Evolutionary conservation across 2,797 vertebrate species (phyloP).

Genomic region (Acipenser transmontanus): DNA sequence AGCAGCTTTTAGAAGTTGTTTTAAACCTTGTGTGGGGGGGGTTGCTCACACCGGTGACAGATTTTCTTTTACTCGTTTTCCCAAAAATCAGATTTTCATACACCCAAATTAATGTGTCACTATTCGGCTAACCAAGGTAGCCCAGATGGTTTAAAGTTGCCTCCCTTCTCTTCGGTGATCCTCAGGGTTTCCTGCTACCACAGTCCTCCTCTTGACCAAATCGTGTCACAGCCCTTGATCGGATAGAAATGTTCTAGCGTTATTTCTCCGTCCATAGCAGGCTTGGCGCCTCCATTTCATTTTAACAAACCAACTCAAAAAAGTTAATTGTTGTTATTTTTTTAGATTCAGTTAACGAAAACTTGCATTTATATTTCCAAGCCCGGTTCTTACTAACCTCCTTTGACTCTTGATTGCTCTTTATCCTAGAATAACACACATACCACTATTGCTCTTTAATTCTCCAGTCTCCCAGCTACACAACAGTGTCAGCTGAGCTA

Average conservation of each 20-base stretch:
- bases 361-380: too few species aligned
- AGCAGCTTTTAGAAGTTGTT: conserved; percentile 8
- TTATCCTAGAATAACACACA: conserved; percentile 35
- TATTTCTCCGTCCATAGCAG: conserved; percentile 34
- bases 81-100: too few species aligned
- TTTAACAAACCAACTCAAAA: not conserved
- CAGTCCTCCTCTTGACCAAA: conserved; percentile 36
- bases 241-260: not conserved
- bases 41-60: too few species aligned
- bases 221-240: conserved; percentile 17
- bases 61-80: too few species aligned
- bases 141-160: not conserved
- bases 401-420: conserved; percentile 15
- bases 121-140: too few species aligned
- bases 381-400: conserved; percentile 15
- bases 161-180: not conserved
- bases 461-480: conserved; percentile 9
- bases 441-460: not conserved
- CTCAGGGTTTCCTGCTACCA: conserved; percentile 29
- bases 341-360: conserved; percentile 20
- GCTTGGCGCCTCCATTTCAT: conserved; percentile 41
- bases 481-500: conserved; percentile 23
- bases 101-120: too few species aligned
- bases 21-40: conserved; percentile 12
- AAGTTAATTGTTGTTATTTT: too few species aligned